phyloP scores from a whole-genome alignment of 2,113 vertebrate genomes.

The Clarias gariepinus region DNA sequence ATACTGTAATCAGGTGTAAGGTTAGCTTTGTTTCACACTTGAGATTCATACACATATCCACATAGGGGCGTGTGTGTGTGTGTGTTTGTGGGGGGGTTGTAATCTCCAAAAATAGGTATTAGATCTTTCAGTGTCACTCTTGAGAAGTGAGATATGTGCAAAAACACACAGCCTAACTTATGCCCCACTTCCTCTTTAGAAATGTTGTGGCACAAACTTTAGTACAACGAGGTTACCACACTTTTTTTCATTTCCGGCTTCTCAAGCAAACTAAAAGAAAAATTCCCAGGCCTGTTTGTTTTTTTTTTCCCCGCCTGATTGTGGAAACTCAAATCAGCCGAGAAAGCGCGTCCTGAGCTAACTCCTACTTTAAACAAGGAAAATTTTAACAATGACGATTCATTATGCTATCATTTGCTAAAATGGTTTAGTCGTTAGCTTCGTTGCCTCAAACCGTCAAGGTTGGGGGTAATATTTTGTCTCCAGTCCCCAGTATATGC shows the following conservation, averaged over 20 bases:
- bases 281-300: not conserved
- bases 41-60: not conserved
- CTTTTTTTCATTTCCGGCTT: not conserved
- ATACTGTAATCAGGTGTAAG: not conserved
- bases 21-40: not conserved
- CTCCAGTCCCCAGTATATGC: no score
- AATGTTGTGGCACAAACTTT: no score
- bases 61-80: not conserved
- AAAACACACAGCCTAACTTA: not conserved
- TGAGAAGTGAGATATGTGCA: not conserved
- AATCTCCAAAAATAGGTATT: not conserved
- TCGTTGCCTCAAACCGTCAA: no score
- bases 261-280: not conserved
- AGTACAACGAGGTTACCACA: not conserved
- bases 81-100: not conserved
- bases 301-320: not conserved
- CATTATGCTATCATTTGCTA: not conserved
- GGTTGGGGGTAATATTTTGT: no score
- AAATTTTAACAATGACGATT: not conserved
- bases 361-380: not conserved
- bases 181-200: not conserved
- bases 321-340: not conserved
- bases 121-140: not conserved
- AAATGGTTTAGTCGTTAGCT: not conserved
- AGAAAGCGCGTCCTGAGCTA: not conserved